Base-by-base conservation (phyloP, 2,797 vertebrate species). In the Macroramphosus scolopax region DNA sequence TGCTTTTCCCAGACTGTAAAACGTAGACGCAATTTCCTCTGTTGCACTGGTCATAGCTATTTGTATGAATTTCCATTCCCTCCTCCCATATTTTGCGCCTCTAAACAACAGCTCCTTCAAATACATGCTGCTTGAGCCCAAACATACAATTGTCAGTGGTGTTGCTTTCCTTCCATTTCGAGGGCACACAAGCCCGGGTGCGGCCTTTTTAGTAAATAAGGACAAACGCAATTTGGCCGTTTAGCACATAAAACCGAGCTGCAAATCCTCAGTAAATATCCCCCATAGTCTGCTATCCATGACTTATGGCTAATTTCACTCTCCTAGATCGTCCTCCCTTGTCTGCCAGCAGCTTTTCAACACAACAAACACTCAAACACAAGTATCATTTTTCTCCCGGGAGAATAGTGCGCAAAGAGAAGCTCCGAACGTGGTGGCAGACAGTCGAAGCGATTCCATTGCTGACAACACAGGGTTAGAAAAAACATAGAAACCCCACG, bases 331-430 rank as follows among this genome's bases (percentile, higher is more conserved):
- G 59, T 43, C 67, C 50, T 67, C 68, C 75, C 66, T 75, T 73
- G 74, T 73, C 63, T 78, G 72, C 78, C 68, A 78, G 63, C 24
- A 47, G 78, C 68, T 81, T 85, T 76, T 81, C 78, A 83, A 80
- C 78, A 78, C 80, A 85, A 82, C 85, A 83, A 80, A 86, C 81
- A 77, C 82, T 83, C 75, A 68, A 78, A 82, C 69, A 79, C 49
- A 59, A 81, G 80, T 80, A 84, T 85, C 83, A 56, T 83, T 80
- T 85, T 83, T 79, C 80, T 75, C 77, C 73, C 60, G 2, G 63
- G 82, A 82, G 80, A 72, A 75, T 8, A 64, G 69, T 17, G 58
- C 52, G 34, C 63, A 75, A 53, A 67, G 72, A 73, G 57, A 62
- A 53, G 68, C 68, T 69, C 72, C 66, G 64, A 79, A 66, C 72